Conservation (phyloP, 2,888 invertebrate genomes). For the Ecliptopera silaceata region DNA sequence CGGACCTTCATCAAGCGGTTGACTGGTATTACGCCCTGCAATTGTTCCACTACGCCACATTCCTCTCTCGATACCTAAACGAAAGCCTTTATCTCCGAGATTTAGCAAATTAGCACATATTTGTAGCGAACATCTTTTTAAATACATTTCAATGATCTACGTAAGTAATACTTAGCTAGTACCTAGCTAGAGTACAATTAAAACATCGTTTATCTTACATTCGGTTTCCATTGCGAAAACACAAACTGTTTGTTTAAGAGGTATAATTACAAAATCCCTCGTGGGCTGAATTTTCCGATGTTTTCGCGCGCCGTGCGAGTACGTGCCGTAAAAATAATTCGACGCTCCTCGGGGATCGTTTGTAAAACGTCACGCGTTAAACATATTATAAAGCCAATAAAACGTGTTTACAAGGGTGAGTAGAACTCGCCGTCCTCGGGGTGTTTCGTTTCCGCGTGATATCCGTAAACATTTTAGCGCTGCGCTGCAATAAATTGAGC, state of each 20-base stretch:
- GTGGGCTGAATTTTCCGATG: conserved; percentile 71
- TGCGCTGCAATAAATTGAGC: conserved; percentile 82
- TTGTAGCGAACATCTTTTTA: conserved; percentile 43
- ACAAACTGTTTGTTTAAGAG: conserved; percentile 71
- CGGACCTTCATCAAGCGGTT: conserved; percentile 80
- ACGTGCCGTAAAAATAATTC: conserved; percentile 82
- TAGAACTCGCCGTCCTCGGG: conserved; percentile 69
- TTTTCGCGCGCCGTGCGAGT: conserved; percentile 69
- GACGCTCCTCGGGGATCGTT: conserved; percentile 80
- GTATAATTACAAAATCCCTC: conserved; percentile 78
- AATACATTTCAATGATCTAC: conserved; percentile 33
- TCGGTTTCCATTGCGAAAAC: conserved; percentile 54
- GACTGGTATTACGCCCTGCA: conserved; percentile 80
- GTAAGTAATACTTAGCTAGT: conserved; percentile 32
- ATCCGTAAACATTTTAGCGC: conserved; percentile 83
- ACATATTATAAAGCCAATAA: conserved; percentile 84
- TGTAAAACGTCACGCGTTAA: conserved; percentile 84
- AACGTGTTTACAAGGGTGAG: conserved; percentile 83
- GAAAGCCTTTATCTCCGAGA: conserved; percentile 71
- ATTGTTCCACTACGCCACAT: conserved; percentile 76
- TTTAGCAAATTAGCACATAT: conserved; percentile 74
- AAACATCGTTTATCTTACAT: conserved; percentile 50
- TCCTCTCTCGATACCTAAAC: conserved; percentile 52
- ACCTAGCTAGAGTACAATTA: conserved; percentile 42
- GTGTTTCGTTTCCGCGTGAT: conserved; percentile 70